A percentile compares a stretch with the other conserved stretches of the same genome.
phyloP scores from a whole-genome alignment of 2,888 invertebrate species.

The Cactoblastis cactorum region DNA sequence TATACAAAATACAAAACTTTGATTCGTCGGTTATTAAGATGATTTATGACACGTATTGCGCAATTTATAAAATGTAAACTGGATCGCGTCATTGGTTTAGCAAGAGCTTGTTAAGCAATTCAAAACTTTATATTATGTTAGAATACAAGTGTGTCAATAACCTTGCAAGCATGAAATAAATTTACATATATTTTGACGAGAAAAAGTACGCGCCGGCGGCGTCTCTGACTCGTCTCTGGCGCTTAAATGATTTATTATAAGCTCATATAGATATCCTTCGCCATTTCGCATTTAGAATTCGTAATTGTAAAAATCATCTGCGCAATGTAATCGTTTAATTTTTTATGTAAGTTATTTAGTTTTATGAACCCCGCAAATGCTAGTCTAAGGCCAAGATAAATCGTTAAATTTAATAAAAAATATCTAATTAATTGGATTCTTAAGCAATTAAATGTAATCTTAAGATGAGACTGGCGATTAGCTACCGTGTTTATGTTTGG shows the following conservation, averaged over 20 bases:
- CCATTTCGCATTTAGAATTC: slow-evolving; percentile 9
- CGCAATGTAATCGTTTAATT: slow-evolving; percentile 24
- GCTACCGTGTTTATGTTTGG: background rate
- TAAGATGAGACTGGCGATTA: slow-evolving; percentile 1
- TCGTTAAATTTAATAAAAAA: slow-evolving; percentile 11
- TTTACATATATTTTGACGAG: slow-evolving; percentile 57
- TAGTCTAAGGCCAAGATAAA: slow-evolving; percentile 13
- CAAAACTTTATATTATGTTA: slow-evolving; percentile 48
- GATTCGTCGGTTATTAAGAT: slow-evolving; percentile 29
- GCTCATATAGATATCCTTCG: background rate
- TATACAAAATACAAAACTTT: slow-evolving; percentile 24
- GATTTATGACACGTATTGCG: slow-evolving; percentile 45
- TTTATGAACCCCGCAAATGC: slow-evolving; percentile 14
- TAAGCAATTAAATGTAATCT: slow-evolving; percentile 1
- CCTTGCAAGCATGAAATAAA: slow-evolving; percentile 63
- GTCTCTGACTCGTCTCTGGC: slow-evolving; percentile 30
- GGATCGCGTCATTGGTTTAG: slow-evolving; percentile 55
- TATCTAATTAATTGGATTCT: slow-evolving; percentile 8
- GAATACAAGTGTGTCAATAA: slow-evolving; percentile 67
- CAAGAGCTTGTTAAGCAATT: slow-evolving; percentile 57
- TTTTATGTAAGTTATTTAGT: slow-evolving; percentile 20
- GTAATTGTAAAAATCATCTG: slow-evolving; percentile 28
- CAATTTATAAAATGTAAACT: slow-evolving; percentile 47
- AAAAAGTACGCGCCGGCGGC: slow-evolving; percentile 40
- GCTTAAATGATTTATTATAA: slow-evolving; percentile 41